Conservation (phyloP, 2,797 vertebrate species). For the Chloroceryle amazona region DNA sequence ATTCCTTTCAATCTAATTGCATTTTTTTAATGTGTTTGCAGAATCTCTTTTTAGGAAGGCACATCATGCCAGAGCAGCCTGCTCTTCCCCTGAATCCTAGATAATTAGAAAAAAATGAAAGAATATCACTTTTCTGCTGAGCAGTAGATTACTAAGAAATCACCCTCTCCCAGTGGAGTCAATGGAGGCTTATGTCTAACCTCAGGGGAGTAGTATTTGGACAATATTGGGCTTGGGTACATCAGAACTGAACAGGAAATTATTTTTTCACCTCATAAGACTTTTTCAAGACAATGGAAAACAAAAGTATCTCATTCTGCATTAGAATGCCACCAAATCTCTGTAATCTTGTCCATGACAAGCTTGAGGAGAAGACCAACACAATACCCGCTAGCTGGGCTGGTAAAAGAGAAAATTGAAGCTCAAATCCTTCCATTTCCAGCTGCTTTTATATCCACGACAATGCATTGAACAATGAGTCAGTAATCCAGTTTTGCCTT, state of each 20-base stretch:
- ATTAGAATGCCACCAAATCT: neutral
- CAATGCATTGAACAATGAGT: neutral
- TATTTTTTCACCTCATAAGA: neutral
- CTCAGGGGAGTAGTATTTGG: neutral
- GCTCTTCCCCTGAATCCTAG: neutral
- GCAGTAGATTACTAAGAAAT: neutral
- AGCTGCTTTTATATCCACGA: neutral
- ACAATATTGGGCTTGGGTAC: neutral
- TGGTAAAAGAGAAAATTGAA: neutral
- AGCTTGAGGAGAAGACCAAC: neutral
- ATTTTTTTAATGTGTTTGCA: neutral
- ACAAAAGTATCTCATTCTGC: neutral
- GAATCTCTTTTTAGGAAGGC: neutral
- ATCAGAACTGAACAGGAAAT: neutral
- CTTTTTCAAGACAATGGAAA: neutral
- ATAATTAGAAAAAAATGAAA: neutral
- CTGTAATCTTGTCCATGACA: neutral
- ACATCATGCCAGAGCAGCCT: neutral
- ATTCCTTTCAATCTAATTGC: neutral
- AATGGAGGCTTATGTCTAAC: neutral
- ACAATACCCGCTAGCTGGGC: neutral
- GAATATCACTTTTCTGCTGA: neutral
- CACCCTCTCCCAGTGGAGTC: neutral
- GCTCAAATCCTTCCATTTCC: neutral
- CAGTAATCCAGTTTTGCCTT: neutral